Evolutionary conservation across 2,888 invertebrate species (phyloP).

Genomic region (Bellardia bayeri): DNA sequence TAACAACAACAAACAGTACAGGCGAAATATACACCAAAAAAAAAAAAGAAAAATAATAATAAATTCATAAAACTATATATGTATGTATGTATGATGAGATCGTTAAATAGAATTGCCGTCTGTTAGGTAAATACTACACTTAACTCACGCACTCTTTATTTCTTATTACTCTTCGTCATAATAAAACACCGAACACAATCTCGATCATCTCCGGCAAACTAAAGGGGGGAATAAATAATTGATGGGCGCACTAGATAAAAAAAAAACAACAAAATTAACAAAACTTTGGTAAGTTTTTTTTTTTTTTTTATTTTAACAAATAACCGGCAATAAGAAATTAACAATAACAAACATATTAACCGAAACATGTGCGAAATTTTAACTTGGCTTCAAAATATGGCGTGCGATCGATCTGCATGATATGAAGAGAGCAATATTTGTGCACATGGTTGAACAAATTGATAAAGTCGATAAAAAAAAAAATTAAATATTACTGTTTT

Average conservation of each 20-base stretch:
- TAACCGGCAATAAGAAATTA: constrained; percentile 46
- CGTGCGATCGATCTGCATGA: neutral
- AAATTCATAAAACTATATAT: constrained; percentile 28
- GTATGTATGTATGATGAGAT: constrained; percentile 55
- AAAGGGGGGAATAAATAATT: constrained; percentile 37
- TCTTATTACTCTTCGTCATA: constrained; percentile 4
- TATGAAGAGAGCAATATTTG: constrained; percentile 12
- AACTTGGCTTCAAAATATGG: constrained; percentile 67
- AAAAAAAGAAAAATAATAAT: constrained; percentile 20
- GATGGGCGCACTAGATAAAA: constrained; percentile 82
- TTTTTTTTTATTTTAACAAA: neutral
- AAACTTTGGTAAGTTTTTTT: constrained; percentile 35
- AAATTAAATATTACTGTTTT: no score
- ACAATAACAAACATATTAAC: constrained; percentile 73
- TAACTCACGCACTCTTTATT: constrained; percentile 33
- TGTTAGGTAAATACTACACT: neutral
- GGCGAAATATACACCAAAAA: neutral
- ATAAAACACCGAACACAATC: constrained; percentile 24
- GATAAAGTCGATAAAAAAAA: neutral
- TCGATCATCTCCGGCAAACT: constrained; percentile 33
- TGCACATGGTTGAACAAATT: neutral
- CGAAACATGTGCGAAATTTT: constrained; percentile 77
- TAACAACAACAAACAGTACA: constrained; percentile 24
- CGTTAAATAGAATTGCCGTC: constrained; percentile 56
- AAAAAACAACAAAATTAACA: neutral